Conservation (phyloP, 2,113 vertebrate genomes). For the Ciconia maguari region DNA sequence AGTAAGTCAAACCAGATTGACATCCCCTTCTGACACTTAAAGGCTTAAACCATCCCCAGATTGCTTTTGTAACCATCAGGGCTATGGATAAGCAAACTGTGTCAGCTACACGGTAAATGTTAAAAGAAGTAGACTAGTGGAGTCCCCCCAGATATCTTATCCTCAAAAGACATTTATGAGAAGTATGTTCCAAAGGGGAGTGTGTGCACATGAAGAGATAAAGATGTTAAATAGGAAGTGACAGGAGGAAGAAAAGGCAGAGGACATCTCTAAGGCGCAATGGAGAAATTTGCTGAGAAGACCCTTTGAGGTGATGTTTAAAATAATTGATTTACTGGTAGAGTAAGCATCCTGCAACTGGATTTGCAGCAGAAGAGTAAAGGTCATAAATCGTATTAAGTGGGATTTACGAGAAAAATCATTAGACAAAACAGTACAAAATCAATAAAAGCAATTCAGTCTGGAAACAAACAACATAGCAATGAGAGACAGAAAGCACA, state of each 20-base stretch:
- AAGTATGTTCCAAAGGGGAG: neutral
- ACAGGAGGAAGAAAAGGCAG: neutral
- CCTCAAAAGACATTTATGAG: neutral
- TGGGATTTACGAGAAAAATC: neutral
- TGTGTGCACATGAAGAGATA: neutral
- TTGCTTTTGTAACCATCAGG: neutral
- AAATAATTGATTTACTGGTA: neutral
- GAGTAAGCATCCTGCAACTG: neutral
- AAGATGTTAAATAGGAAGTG: neutral
- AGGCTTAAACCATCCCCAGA: neutral
- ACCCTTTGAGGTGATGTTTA: neutral
- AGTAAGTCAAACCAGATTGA: neutral
- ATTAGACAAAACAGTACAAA: constrained; percentile 1
- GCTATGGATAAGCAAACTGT: neutral
- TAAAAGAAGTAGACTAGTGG: neutral
- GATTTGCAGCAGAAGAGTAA: neutral
- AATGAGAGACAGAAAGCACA: neutral
- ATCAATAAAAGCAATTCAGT: constrained; percentile 23
- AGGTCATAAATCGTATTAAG: constrained; percentile 2
- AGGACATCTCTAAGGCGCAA: neutral
- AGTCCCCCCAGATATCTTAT: neutral
- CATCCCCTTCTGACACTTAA: neutral
- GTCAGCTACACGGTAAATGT: neutral
- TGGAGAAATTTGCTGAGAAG: neutral
- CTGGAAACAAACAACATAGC: neutral